Percentiles rank a stretch among this genome's conserved stretches.
Evolutionary conservation across 2,888 invertebrate genomes (phyloP).

Genomic region (Caenorhabditis virilis): DNA sequence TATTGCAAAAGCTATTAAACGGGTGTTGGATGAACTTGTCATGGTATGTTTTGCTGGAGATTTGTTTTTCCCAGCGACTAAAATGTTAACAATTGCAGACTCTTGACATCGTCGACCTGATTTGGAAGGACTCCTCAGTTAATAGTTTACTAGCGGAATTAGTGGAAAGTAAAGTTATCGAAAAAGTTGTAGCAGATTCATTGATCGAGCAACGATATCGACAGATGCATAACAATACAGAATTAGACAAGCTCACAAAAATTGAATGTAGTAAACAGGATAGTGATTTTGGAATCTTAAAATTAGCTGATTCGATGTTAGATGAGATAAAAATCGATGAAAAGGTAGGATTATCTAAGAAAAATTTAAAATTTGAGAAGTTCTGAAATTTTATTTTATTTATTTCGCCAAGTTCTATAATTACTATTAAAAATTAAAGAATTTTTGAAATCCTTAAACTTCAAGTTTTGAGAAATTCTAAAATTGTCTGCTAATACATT

Average conservation of each 20-base stretch:
- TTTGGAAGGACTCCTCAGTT: constrained; percentile 8
- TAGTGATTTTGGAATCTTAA: constrained; percentile 2
- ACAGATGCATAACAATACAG: constrained; percentile 1
- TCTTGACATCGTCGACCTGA: neutral
- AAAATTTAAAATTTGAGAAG: neutral
- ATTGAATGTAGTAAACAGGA: neutral
- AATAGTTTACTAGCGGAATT: constrained; percentile 1
- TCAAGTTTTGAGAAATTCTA: no score
- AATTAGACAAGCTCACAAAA: neutral
- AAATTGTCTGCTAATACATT: no score
- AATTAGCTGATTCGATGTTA: neutral
- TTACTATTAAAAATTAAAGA: neutral
- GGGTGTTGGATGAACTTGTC: constrained; percentile 5
- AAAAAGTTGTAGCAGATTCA: neutral
- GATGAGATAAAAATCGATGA: no score
- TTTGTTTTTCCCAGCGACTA: neutral
- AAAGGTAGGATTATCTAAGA: neutral
- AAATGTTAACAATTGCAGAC: neutral
- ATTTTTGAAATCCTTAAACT: neutral
- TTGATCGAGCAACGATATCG: neutral
- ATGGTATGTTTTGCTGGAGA: constrained; percentile 8
- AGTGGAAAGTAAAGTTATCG: neutral
- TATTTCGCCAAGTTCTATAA: neutral
- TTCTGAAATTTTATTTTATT: neutral
- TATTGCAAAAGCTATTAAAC: constrained; percentile 7